Conservation (phyloP, 2,888 invertebrate species). For the Liodrosophila aerea region DNA sequence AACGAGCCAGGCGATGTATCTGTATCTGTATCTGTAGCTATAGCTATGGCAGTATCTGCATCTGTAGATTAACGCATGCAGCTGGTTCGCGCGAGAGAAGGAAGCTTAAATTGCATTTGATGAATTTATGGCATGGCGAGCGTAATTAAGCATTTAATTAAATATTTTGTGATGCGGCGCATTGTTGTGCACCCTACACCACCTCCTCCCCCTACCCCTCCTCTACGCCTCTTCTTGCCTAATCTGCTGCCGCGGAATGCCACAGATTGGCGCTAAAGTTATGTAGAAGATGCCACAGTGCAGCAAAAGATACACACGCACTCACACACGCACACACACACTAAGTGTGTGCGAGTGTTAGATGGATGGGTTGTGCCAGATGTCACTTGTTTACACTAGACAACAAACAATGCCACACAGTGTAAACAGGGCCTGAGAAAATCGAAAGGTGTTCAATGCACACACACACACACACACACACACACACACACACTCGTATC, state of each 20-base stretch:
- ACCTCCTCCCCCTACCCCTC: no score
- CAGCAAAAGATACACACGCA: neutral
- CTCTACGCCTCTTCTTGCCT: constrained; percentile 44
- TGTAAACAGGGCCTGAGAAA: constrained; percentile 62
- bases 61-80: constrained; percentile 42
- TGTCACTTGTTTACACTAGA: constrained; percentile 70
- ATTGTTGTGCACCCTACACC: no score
- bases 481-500: neutral
- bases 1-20: no score
- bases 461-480: constrained; percentile 33
- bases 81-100: constrained; percentile 28
- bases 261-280: constrained; percentile 62
- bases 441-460: constrained; percentile 55
- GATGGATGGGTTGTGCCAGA: constrained; percentile 46
- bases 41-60: constrained; percentile 37
- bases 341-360: constrained; percentile 25
- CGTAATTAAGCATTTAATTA: constrained; percentile 82
- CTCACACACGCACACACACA: no score
- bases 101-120: constrained; percentile 79
- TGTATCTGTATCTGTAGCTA: constrained; percentile 24
- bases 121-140: constrained; percentile 81
- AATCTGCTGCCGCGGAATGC: constrained; percentile 71
- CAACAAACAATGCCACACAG: constrained; percentile 27
- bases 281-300: constrained; percentile 28
- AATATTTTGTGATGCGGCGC: constrained; percentile 75